A percentile compares a stretch with the other conserved stretches of the same genome.
These are phyloP conservation scores for Drosophila suboccidentalis DNA, from an alignment of 2,888 invertebrate species.

Conservation along the genomic window DNA sequence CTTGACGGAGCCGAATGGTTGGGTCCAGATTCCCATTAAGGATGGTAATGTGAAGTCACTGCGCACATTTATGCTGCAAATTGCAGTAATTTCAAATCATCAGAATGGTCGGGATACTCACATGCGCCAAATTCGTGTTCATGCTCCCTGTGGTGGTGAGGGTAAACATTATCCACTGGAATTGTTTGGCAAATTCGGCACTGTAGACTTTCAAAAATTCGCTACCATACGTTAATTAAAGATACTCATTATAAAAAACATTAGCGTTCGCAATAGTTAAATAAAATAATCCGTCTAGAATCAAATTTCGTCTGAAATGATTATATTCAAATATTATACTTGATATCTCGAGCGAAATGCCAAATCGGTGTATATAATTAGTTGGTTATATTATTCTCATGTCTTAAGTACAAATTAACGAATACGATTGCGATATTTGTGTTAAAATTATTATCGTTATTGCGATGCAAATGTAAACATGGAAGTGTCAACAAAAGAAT, in stretches of 20 bases:
- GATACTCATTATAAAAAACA: slow-evolving; percentile 11
- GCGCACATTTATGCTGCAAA: slow-evolving; percentile 98
- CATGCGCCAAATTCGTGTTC: slow-evolving; percentile 98
- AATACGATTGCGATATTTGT: slow-evolving; percentile 51
- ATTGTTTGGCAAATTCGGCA: slow-evolving; percentile 92
- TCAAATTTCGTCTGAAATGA: slow-evolving; percentile 1
- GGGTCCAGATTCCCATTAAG: slow-evolving; percentile 97
- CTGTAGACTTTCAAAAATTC: slow-evolving; percentile 93
- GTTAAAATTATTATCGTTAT: slow-evolving; percentile 68
- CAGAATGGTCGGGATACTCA: slow-evolving; percentile 99
- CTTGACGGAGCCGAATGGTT: slow-evolving; percentile 96
- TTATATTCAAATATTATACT: slow-evolving; percentile 52
- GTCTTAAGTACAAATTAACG: slow-evolving; percentile 76
- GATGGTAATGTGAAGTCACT: slow-evolving; percentile 95
- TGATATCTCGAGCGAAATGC: slow-evolving; percentile 54
- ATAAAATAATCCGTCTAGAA: slow-evolving; percentile 20
- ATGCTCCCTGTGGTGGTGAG: slow-evolving; percentile 90
- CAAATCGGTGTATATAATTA: slow-evolving; percentile 33
- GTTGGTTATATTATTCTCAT: slow-evolving; percentile 47
- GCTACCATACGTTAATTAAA: slow-evolving; percentile 90
- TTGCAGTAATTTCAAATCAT: slow-evolving; percentile 98
- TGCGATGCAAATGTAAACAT: slow-evolving; percentile 54
- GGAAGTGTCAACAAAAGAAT: slow-evolving; percentile 52
- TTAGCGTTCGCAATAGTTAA: slow-evolving; percentile 18
- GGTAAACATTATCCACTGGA: slow-evolving; percentile 87